These are phyloP conservation scores for Echiichthys vipera DNA, from an alignment of 2,797 vertebrate genomes.

Conservation along the genomic window DNA sequence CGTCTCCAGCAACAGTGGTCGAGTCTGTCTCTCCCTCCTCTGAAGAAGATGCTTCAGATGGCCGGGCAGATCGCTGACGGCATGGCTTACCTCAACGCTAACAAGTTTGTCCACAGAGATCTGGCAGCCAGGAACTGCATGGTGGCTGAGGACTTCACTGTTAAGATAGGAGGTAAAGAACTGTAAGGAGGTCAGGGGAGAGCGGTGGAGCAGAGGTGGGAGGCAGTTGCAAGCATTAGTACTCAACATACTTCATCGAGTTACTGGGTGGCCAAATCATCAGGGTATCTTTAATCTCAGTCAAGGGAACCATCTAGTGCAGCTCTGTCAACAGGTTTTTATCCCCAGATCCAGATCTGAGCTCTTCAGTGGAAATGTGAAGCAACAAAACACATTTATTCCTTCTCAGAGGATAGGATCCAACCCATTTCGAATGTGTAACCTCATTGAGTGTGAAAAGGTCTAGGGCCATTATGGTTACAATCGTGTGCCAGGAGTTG, in stretches of 20 bases:
- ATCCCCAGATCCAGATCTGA: neutral
- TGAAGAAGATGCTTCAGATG: constrained; percentile 99
- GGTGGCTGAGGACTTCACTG: constrained; percentile 97
- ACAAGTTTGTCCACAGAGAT: constrained; percentile 99
- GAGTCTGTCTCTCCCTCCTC: constrained; percentile 88
- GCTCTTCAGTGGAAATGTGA: neutral
- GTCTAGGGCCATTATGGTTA: neutral
- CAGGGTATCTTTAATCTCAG: neutral
- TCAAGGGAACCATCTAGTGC: neutral
- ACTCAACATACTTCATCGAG: too few species aligned
- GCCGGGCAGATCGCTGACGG: constrained; percentile 97
- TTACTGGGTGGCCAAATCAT: neutral
- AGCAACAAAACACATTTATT: neutral
- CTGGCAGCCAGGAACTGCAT: constrained; percentile 98
- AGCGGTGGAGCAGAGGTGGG: neutral
- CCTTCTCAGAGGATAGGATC: neutral
- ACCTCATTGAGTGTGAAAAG: neutral
- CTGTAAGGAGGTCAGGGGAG: neutral
- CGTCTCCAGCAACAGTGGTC: constrained; percentile 85
- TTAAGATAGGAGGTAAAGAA: constrained; percentile 95
- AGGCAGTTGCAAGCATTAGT: neutral
- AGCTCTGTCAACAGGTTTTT: constrained; percentile 2
- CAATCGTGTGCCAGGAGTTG: neutral
- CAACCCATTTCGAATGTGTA: neutral
- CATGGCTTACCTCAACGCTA: constrained; percentile 98